A percentile compares a stretch with the other conserved stretches of the same genome.
Evolutionary conservation across 2,888 invertebrate genomes (phyloP).

Genomic region (Brassicogethes aeneus): DNA sequence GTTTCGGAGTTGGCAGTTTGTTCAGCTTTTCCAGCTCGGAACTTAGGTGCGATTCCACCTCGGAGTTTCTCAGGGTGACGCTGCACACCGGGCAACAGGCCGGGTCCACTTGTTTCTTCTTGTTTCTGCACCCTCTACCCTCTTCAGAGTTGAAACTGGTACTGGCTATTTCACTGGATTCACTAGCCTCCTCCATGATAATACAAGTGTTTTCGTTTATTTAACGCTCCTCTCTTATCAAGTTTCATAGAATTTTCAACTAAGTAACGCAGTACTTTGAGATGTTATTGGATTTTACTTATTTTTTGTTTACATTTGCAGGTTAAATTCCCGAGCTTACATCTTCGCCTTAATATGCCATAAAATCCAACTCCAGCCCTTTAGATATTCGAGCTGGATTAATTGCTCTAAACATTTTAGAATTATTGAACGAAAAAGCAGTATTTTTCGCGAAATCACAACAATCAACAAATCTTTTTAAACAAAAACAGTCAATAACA

Average conservation of each 20-base stretch:
- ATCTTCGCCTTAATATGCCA: not conserved
- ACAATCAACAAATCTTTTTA: conserved; percentile 3
- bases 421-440: too few species aligned
- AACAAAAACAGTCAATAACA: conserved; percentile 4
- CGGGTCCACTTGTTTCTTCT: conserved; percentile 56
- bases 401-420: too few species aligned
- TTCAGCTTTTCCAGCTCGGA: conserved; percentile 69
- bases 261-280: conserved; percentile 1
- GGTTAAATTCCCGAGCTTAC: not conserved
- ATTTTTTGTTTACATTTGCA: conserved; percentile 4
- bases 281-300: conserved; percentile 6
- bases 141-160: conserved; percentile 30
- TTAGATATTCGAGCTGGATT: too few species aligned
- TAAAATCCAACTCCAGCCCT: too few species aligned
- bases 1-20: conserved; percentile 42
- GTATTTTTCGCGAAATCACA: not conserved
- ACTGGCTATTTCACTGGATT: conserved; percentile 21
- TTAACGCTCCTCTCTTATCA: not conserved
- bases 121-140: conserved; percentile 43
- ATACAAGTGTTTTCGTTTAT: not conserved
- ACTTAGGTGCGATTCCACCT: conserved; percentile 74
- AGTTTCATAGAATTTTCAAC: not conserved
- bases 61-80: conserved; percentile 69
- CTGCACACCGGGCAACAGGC: conserved; percentile 87
- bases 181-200: conserved; percentile 23